Conservation (phyloP, 2,888 invertebrate species). For the Xestia sexstrigata region DNA sequence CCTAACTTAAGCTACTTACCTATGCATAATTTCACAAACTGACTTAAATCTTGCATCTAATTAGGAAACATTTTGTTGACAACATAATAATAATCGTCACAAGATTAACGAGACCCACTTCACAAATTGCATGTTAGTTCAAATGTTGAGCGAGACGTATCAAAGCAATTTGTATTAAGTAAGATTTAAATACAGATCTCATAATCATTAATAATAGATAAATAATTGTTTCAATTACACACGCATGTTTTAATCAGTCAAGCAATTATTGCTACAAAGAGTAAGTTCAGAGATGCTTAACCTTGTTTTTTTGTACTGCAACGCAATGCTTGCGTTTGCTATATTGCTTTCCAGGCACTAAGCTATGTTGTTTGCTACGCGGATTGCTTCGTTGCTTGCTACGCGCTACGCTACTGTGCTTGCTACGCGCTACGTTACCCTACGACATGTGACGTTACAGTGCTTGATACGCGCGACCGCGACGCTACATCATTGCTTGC, state of each 20-base stretch:
- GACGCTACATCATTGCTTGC: neutral
- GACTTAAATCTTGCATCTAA: neutral
- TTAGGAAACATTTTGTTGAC: constrained; percentile 45
- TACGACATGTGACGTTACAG: neutral
- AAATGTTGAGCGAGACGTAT: constrained; percentile 49
- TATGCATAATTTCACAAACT: constrained; percentile 8
- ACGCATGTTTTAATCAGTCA: constrained; percentile 52
- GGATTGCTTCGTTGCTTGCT: neutral
- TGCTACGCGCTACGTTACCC: neutral
- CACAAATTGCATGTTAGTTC: constrained; percentile 38
- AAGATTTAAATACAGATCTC: constrained; percentile 64
- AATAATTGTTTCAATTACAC: constrained; percentile 61
- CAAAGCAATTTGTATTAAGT: constrained; percentile 55
- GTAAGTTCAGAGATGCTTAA: constrained; percentile 28
- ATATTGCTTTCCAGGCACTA: neutral
- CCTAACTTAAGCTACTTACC: neutral
- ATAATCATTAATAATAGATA: constrained; percentile 63
- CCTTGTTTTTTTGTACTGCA: neutral
- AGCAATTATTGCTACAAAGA: constrained; percentile 42
- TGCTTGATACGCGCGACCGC: neutral
- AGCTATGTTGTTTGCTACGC: neutral
- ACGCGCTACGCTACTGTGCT: neutral
- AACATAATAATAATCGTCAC: constrained; percentile 39
- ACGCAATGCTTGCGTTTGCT: neutral
- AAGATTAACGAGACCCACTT: constrained; percentile 46